Base-by-base conservation (phyloP, 2,113 vertebrate species). In the Melanocharis versteri region DNA sequence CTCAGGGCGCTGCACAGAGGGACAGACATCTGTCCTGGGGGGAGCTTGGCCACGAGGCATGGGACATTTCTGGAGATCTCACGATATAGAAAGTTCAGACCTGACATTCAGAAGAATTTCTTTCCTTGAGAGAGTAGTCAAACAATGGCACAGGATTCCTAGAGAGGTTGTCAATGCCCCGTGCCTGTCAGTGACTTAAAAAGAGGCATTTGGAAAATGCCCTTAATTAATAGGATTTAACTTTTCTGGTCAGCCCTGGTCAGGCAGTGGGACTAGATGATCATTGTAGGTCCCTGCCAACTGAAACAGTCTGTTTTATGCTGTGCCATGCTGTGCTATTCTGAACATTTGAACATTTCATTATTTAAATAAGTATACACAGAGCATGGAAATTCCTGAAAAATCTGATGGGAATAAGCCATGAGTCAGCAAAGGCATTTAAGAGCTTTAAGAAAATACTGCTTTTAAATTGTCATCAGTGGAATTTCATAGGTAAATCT, bases 151-250 rank as follows among this genome's bases (percentile, higher is more conserved):
- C 11, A 40, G 33, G 33, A 35, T 82, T 61, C 14, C 69, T 26
- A 20, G 40, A 64, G 50, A 48, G 17, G 7, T 8, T 15, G 51
- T 18, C 0, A 2, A 14, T 26, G 21, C 7, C 13, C 7, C 0
- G 0, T 1, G 42, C 14, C 54, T 79, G 9, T 20, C 56, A 40
- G 8, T 39, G 15, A 33, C 18, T 60, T 51, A 33, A 68, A 86
- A 58, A 77, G 62, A 60, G 11, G 18, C 7, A 56, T 72, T 44
- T 39, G 30, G 40, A 37, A 17, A 65, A 7, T 15, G 22, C 3
- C 24, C 13, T 68, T 57, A 12, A 68, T 13, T 13, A 60, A 17
- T 1, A 12, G 6, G 20, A 13, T 78, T 47, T 51, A 45, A 27
- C 10, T 47, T 45, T n/a, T 23, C 31, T 40, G 11, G 4, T 53